Conservation (phyloP, 2,888 invertebrate species). For the Microplitis manilae region DNA sequence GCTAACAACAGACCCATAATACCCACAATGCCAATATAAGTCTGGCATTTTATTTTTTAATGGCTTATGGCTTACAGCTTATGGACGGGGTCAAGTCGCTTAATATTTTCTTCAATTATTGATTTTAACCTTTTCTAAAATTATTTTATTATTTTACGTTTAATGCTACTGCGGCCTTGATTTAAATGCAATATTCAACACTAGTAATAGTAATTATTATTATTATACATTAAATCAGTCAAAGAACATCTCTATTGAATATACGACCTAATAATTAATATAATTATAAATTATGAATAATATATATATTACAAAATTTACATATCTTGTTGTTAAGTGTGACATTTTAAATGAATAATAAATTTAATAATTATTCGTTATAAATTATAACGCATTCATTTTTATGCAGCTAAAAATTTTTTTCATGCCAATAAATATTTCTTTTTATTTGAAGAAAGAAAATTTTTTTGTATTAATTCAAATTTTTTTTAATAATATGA, state of each 20-base stretch:
- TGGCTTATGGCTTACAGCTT: neutral
- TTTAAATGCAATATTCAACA: neutral
- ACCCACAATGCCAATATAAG: neutral
- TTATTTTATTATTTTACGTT: neutral
- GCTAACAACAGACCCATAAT: neutral
- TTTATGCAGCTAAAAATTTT: too few relatives aligned
- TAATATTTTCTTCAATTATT: neutral
- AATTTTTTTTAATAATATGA: too few relatives aligned
- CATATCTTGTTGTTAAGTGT: neutral
- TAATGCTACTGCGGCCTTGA: neutral
- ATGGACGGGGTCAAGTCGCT: neutral
- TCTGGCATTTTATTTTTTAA: neutral
- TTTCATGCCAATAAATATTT: too few relatives aligned
- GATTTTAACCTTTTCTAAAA: neutral
- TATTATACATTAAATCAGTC: neutral
- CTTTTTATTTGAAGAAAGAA: too few relatives aligned
- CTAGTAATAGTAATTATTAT: neutral
- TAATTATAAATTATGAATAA: neutral
- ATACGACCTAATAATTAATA: neutral
- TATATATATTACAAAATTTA: neutral
- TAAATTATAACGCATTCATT: neutral
- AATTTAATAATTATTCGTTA: neutral
- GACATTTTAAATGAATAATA: neutral
- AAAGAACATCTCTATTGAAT: neutral
- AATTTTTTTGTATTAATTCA: too few relatives aligned